These are phyloP conservation scores for Erithacus rubecula DNA, from an alignment of 2,797 vertebrate species.

Conservation along the genomic window DNA sequence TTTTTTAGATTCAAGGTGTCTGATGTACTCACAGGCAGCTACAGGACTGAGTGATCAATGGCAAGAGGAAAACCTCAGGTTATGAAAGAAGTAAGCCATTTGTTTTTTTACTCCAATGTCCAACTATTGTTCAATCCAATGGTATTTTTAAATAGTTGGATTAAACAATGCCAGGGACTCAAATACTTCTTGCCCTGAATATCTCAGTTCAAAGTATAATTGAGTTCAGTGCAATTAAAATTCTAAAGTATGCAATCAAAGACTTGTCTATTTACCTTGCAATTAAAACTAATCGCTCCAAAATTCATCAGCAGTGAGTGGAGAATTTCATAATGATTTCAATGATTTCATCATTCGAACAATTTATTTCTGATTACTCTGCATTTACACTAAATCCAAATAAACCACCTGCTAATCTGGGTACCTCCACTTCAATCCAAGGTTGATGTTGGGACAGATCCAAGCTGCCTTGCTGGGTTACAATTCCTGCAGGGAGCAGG, in stretches of 20 bases:
- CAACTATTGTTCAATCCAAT: background rate
- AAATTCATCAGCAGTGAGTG: background rate
- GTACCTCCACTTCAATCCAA: background rate
- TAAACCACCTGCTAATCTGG: background rate
- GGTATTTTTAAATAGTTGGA: background rate
- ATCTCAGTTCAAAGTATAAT: background rate
- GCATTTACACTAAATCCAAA: background rate
- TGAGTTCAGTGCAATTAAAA: background rate
- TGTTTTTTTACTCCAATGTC: background rate
- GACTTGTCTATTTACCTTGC: constrained; percentile 7
- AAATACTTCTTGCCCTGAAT: background rate
- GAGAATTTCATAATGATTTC: background rate
- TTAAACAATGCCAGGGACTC: background rate
- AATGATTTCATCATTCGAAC: background rate
- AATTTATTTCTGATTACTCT: background rate
- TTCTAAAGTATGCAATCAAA: background rate
- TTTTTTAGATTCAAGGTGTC: background rate
- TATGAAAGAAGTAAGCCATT: background rate
- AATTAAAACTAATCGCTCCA: background rate
- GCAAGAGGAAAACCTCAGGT: background rate
- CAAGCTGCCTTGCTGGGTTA: background rate
- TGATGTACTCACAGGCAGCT: background rate
- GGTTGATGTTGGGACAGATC: fast-evolving
- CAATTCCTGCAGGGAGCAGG: background rate
- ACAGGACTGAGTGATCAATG: background rate